Conservation (phyloP, 2,888 invertebrate species). For the Ornithoptera priamus region DNA sequence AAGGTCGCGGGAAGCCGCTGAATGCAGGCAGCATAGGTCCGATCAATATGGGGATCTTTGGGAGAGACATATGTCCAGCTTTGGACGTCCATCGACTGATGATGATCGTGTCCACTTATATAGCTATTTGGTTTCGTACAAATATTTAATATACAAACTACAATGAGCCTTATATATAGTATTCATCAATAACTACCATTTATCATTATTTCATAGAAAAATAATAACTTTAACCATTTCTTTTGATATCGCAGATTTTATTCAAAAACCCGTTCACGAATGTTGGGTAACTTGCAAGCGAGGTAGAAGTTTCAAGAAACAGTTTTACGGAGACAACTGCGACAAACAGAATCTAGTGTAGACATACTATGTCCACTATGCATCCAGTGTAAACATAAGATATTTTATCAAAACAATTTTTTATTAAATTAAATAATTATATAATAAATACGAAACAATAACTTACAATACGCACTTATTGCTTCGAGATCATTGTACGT, state of each 20-base stretch:
- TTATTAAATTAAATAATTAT: slow-evolving; percentile 46
- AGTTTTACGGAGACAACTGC: slow-evolving; percentile 52
- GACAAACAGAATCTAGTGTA: slow-evolving; percentile 48
- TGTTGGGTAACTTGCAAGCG: slow-evolving; percentile 75
- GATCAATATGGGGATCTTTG: too few species aligned
- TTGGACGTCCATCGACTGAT: too few species aligned
- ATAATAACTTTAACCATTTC: not conserved
- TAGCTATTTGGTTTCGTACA: too few species aligned
- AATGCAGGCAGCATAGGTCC: too few species aligned
- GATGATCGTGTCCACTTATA: too few species aligned
- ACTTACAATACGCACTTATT: slow-evolving; percentile 73
- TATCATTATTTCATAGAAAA: not conserved
- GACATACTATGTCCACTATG: slow-evolving; percentile 20
- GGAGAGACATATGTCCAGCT: too few species aligned
- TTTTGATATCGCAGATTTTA: slow-evolving; percentile 31
- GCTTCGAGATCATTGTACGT: slow-evolving; percentile 70
- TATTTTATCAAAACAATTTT: slow-evolving; percentile 32
- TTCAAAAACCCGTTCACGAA: slow-evolving; percentile 66
- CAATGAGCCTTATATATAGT: too few species aligned
- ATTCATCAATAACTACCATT: not conserved
- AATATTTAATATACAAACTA: too few species aligned
- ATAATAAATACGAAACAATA: slow-evolving; percentile 58
- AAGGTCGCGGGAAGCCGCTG: too few species aligned
- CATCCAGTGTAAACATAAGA: slow-evolving; percentile 19
- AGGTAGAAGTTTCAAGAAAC: slow-evolving; percentile 70